Base-by-base conservation (phyloP, 2,888 invertebrate species). In the Ennomos fuscantarius region DNA sequence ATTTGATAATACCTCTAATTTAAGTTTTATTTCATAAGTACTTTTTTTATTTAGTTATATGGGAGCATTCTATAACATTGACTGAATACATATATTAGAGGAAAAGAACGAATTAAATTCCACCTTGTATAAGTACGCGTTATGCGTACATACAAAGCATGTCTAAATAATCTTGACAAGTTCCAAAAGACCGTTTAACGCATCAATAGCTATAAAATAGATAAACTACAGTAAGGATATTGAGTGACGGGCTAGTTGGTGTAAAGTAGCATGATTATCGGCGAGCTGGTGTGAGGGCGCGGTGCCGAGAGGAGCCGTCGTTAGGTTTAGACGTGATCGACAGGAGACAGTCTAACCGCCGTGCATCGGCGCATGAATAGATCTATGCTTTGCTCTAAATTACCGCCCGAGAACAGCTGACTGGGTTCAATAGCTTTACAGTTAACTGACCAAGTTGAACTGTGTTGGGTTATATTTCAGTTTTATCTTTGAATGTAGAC, bases 231-330 rank as follows among this genome's bases (percentile, higher is more conserved):
- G 71, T 72, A 60, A 70, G 69, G 69, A 65, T 62, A 62, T 66
- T 81, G 80, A 79, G 73, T 81, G 82, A 81, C 78, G 66, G 72
- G 68, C 58, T 75, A 79, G 76, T 76, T 80, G 74, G 72, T 72
- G 78, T 65, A 77, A 80, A 79, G 73, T 72, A 79, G 77, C 68
- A 67, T 74, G 74, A 79, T 81, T 77, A 79, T 74, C 73, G 72
- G 67, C 62, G 70, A 65, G 67, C 67, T 74, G 70, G 73, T 65
- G 70, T 71, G 73, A 73, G 73, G 73, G 73, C 70, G 67, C 62
- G 67, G 83, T 71, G 86, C 55, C 68, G 83, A 85, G 82, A 79
- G 82, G 71, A 73, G 79, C 79, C 79, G 84, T 86, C 86, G 76
- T 73, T 76, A 74, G 65, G 70, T 70, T 59, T 72, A 69, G 65